These are phyloP conservation scores for Drosophila ezoana DNA, from an alignment of 2,888 invertebrate genomes.

Conservation along the genomic window DNA sequence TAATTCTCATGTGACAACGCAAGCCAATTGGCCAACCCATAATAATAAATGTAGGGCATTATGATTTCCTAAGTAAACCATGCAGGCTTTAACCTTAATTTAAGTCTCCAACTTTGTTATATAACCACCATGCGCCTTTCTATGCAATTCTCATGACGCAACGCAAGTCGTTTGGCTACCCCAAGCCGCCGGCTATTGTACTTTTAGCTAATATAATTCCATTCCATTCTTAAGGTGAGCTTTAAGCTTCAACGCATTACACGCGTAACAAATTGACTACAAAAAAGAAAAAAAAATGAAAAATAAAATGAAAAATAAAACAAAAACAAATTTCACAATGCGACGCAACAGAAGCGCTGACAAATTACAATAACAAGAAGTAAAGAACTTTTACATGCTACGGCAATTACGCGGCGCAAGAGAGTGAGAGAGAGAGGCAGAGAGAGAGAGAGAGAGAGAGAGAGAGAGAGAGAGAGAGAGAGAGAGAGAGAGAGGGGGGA, in stretches of 20 bases:
- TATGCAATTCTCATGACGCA: conserved; percentile 26
- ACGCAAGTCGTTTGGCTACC: conserved; percentile 1
- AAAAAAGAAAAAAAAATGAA: conserved; percentile 1
- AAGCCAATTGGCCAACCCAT: not conserved
- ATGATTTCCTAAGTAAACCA: too few relatives aligned
- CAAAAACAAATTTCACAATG: conserved; percentile 48
- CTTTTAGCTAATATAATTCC: conserved; percentile 10
- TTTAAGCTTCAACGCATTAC: conserved; percentile 25
- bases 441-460: not conserved
- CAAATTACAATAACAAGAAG: conserved; percentile 45
- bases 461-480: not conserved
- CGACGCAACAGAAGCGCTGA: conserved; percentile 53
- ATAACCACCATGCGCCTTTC: not conserved
- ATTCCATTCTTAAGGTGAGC: conserved; percentile 12
- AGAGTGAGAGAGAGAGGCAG: not conserved
- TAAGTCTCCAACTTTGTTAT: not conserved
- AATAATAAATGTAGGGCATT: too few relatives aligned
- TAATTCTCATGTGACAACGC: conserved; percentile 28
- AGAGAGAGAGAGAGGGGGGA: not conserved
- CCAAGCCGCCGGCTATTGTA: not conserved
- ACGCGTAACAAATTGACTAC: conserved; percentile 57
- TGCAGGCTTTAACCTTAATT: not conserved
- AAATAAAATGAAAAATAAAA: conserved; percentile 9
- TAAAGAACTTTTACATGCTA: conserved; percentile 50
- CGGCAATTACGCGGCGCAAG: conserved; percentile 34